Evolutionary conservation across 2,797 vertebrate genomes (phyloP), one percentile per base, ranked within the genome.

Genomic region (Hydrophis major): DNA sequence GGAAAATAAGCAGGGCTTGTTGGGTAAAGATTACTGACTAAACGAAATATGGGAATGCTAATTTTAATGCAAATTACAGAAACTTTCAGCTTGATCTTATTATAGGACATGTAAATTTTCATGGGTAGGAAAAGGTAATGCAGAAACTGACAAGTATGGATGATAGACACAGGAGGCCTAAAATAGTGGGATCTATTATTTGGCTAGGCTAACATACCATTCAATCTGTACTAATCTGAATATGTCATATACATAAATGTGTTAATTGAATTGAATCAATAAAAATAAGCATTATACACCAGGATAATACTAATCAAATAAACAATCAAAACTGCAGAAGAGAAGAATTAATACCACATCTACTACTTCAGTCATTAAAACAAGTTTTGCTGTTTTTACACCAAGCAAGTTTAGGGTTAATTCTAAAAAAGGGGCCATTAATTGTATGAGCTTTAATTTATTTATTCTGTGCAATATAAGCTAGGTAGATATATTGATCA

Each of bases 1-100:
- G 32, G 59, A 93, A 95, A 96, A 93, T 63, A 2, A 18, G 90
- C 88, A 56, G 69, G 92, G 27, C 87, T 87, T 95, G 14, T 92
- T 94, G 92, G 1, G 74, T 86, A 66, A 90, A 90, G 53, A 42
- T 42, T 88, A 88, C 22, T 32, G 50, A 10, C 25, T 86, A 91
- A 89, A 89, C 5, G 50, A 56, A 22, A 86, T 56, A 59, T 66
- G 27, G 63, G 28, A 42, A 53, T 89, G 66, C 11, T 89, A 20
- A 91, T 12, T 91, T 78, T 78, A 6, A 27, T 37, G 61, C 14
- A n/a, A n/a, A 27, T 86, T 89, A 89, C 42, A 57, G 61, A 86
- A 47, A 20, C 87, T 86, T 47, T 88, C 69, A 74, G 7, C 16
- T 47, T 47, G 37, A 42, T 78, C 16, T 37, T 78, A 20, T 83